Base-by-base conservation (phyloP, 2,888 invertebrate species). In the Autographa pulchrina region DNA sequence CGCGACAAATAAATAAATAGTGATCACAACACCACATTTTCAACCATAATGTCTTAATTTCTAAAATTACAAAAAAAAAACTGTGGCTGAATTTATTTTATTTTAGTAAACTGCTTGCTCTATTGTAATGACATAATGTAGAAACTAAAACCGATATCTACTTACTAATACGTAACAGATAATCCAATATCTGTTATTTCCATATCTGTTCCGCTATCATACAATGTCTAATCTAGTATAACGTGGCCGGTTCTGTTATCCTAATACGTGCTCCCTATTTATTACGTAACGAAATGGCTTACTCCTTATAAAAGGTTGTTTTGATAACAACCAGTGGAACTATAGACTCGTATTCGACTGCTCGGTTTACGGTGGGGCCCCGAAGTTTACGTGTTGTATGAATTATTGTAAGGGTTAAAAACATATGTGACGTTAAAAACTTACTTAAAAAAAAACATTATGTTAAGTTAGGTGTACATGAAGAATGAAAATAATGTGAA, bases 271-370 rank as follows among this genome's bases (percentile, higher is more conserved):
- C 78, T 78, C 65, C 66, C 74, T 81, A 79, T 83, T 74, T 83
- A 80, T 84, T 81, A 81, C 69, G 71, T 72, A 83, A 80, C 70
- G 75, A 80, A 82, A 83, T 61, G 71, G 65, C 75, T 84, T 80
- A 82, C 75, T 83, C 74, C 75, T 84, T 84, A 74, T 80, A 81
- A 84, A 83, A 83, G 78, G 74, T 74, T 78, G 70, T 75, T 82
- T 83, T 78, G 85, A 82, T 83, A 84, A 77, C 75, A 72, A 80
- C 75, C 73, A 74, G 72, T 81, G 74, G 78, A 80, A 80, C 82
- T 82, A 77, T 72, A 77, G 75, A 74, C 75, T 74, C 74, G 75
- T 71, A 76, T 78, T 81, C 77, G 65, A 82, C 75, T 84, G 74
- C 77, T 75, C 81, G 66, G 58, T 75, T 75, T 62, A 65, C 6